phyloP scores from a whole-genome alignment of 2,113 vertebrate genomes.

The Erpornis zantholeuca region DNA sequence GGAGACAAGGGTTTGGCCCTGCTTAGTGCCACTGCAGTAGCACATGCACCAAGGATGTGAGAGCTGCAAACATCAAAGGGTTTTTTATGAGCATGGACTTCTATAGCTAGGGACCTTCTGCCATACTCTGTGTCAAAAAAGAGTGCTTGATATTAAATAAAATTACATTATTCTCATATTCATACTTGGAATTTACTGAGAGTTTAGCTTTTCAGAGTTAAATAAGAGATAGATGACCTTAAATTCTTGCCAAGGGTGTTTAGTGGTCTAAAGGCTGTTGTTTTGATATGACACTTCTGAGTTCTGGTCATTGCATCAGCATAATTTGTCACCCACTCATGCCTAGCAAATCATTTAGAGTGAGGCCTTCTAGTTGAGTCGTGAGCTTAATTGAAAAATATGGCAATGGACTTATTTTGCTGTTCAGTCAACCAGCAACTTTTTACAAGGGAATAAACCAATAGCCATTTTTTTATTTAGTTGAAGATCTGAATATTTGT shows the following conservation, averaged over 20 bases:
- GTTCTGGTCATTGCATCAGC: not conserved
- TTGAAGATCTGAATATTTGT: not conserved
- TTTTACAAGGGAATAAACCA: not conserved
- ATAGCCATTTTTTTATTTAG: not conserved
- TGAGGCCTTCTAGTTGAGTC: not conserved
- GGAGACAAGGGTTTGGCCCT: not conserved
- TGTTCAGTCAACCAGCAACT: not conserved
- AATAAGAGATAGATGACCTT: not conserved
- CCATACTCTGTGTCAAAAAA: not conserved
- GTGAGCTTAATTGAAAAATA: constrained; percentile 4
- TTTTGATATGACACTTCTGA: not conserved
- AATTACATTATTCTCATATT: not conserved
- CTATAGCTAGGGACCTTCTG: not conserved
- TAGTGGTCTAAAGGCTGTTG: not conserved
- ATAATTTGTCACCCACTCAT: not conserved
- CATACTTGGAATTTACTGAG: not conserved
- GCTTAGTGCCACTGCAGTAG: not conserved
- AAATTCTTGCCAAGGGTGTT: not conserved
- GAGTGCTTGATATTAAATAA: not conserved
- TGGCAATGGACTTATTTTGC: not conserved
- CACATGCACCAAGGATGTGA: not conserved
- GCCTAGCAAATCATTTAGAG: not conserved
- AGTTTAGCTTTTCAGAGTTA: not conserved
- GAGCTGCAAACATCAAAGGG: not conserved
- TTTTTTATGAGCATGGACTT: fast-evolving